Evolutionary conservation across 2,113 vertebrate species (phyloP).

Genomic region (Amphilophus citrinellus): DNA sequence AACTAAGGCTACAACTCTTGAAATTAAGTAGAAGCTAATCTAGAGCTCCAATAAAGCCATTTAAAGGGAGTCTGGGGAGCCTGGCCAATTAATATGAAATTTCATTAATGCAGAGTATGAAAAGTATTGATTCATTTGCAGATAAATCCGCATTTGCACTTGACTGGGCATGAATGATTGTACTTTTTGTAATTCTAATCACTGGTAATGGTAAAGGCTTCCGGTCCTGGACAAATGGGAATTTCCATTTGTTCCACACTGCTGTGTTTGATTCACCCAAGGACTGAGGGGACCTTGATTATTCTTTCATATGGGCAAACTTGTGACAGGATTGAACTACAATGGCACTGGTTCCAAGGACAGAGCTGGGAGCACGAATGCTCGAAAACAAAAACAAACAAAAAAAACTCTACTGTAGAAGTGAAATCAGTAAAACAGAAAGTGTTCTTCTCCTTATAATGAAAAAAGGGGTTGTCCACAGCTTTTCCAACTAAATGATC

Average conservation of each 20-base stretch:
- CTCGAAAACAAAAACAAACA: too few species aligned
- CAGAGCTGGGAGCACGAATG: too few species aligned
- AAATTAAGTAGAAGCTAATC: not conserved
- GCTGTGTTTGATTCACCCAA: conserved; percentile 39
- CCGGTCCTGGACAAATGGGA: conserved; percentile 17
- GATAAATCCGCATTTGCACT: conserved; percentile 53
- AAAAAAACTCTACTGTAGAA: too few species aligned
- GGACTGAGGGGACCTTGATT: conserved; percentile 29
- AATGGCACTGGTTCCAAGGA: conserved; percentile 12
- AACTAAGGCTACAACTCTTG: not conserved
- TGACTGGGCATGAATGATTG: conserved; percentile 42
- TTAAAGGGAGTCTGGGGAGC: conserved; percentile 17
- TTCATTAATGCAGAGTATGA: conserved; percentile 28
- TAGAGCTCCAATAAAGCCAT: conserved; percentile 6
- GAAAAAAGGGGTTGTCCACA: too few species aligned
- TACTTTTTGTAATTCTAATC: conserved; percentile 46
- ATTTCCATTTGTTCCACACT: conserved; percentile 51
- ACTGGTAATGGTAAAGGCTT: conserved; percentile 25
- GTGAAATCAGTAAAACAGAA: too few species aligned
- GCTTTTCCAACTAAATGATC: too few species aligned
- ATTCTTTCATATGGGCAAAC: conserved; percentile 31
- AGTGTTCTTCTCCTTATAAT: too few species aligned
- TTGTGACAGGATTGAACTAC: conserved; percentile 19
- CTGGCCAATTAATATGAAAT: conserved; percentile 23
- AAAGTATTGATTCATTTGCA: conserved; percentile 56